Conservation (phyloP, 2,888 invertebrate genomes). For the Melieria omissa region DNA sequence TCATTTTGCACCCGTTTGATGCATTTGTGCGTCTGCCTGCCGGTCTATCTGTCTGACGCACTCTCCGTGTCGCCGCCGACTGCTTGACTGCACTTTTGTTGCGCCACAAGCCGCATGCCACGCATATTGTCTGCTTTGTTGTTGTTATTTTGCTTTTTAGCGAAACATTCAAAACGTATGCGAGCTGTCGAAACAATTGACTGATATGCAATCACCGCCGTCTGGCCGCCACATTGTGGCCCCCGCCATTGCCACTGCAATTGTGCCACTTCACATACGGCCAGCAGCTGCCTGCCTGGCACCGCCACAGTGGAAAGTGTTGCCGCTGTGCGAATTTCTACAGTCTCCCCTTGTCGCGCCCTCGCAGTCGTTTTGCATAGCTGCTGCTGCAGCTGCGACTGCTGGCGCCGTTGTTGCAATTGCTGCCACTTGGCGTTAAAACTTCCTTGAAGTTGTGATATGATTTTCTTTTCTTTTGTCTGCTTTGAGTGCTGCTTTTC, state of each 20-base stretch:
- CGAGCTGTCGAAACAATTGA: conserved; percentile 2
- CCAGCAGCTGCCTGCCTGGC: neutral
- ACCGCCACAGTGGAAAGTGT: conserved; percentile 1
- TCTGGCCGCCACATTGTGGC: neutral
- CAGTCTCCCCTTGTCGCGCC: neutral
- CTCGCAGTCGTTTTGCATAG: no score
- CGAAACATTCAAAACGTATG: neutral
- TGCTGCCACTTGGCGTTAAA: neutral
- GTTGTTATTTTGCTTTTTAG: no score
- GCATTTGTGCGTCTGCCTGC: no score
- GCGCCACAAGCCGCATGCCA: no score
- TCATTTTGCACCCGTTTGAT: no score
- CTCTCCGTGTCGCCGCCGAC: no score
- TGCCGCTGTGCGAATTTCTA: neutral
- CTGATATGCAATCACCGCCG: neutral
- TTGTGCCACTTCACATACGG: neutral
- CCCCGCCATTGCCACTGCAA: neutral
- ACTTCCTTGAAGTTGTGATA: conserved; percentile 2
- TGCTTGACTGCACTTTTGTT: no score
- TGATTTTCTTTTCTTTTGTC: neutral
- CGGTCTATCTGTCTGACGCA: no score
- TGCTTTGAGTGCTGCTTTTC: no score
- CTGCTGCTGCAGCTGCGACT: no score
- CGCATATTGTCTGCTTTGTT: no score
- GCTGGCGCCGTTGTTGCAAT: no score